Evolutionary conservation across 1,140 invertebrate species (phyloP).

Genomic region (Melipona quadrifasciata): DNA sequence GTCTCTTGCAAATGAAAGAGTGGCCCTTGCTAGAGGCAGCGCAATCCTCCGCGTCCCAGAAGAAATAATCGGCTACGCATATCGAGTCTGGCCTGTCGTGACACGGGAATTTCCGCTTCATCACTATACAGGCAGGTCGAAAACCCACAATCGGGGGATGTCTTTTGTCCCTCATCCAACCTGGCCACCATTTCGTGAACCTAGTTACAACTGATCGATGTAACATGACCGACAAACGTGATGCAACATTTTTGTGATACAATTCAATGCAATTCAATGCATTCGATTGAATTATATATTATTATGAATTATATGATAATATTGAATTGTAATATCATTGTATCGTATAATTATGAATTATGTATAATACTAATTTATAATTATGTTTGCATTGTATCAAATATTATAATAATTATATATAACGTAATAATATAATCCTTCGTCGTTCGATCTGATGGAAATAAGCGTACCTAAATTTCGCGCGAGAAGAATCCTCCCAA

Average conservation of each 20-base stretch:
- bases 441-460: too few relatives aligned
- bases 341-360: too few relatives aligned
- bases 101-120: constrained; percentile 80
- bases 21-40: constrained; percentile 76
- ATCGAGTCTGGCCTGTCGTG: constrained; percentile 68
- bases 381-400: too few relatives aligned
- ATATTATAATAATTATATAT: too few relatives aligned
- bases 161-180: constrained; percentile 75
- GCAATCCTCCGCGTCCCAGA: constrained; percentile 83
- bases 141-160: constrained; percentile 62
- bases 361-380: too few relatives aligned
- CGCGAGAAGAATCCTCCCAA: constrained; percentile 81
- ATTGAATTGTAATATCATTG: too few relatives aligned
- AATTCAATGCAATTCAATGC: too few relatives aligned
- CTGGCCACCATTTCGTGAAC: constrained; percentile 79
- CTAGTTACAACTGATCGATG: constrained; percentile 55
- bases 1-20: constrained; percentile 82
- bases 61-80: constrained; percentile 82
- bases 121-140: constrained; percentile 77
- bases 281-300: too few relatives aligned
- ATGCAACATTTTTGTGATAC: not conserved
- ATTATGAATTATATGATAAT: too few relatives aligned
- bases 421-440: too few relatives aligned
- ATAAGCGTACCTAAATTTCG: constrained; percentile 73
- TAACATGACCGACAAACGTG: not conserved